phyloP scores from a whole-genome alignment of 2,888 invertebrate species.

The Stenodema calcarata region DNA sequence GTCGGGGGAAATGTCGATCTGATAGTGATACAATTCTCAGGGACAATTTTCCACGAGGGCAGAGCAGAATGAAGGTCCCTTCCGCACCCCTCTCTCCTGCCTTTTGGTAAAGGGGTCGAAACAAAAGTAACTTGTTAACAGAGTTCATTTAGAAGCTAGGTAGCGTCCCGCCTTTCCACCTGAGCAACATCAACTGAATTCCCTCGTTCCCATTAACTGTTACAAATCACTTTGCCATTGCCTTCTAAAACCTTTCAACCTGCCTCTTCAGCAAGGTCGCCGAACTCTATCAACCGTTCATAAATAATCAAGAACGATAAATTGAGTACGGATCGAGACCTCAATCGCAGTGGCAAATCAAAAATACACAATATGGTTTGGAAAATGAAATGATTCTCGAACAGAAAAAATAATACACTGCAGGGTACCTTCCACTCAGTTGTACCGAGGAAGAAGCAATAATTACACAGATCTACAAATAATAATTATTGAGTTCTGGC shows the following conservation, averaged over 20 bases:
- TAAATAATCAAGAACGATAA: not conserved
- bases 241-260: constrained; percentile 5
- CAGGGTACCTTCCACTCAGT: no score
- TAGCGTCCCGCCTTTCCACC: constrained; percentile 9
- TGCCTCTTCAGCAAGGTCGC: not conserved
- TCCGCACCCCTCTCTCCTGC: not conserved
- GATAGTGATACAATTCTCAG: constrained; percentile 9
- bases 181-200: constrained; percentile 38
- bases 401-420: no score
- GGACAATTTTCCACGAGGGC: constrained; percentile 37
- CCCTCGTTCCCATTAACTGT: constrained; percentile 32
- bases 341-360: no score
- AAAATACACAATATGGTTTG: no score
- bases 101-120: not conserved
- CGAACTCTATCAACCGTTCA: not conserved
- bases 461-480: no score
- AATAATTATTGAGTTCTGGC: no score
- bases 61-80: not conserved
- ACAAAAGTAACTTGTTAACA: constrained; percentile 41
- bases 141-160: constrained; percentile 33
- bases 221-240: constrained; percentile 40
- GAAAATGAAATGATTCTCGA: no score
- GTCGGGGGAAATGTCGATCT: constrained; percentile 24
- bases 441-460: no score
- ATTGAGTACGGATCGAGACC: not conserved